Conservation (phyloP, 2,113 vertebrate species). For the Apaloderma vittatum region DNA sequence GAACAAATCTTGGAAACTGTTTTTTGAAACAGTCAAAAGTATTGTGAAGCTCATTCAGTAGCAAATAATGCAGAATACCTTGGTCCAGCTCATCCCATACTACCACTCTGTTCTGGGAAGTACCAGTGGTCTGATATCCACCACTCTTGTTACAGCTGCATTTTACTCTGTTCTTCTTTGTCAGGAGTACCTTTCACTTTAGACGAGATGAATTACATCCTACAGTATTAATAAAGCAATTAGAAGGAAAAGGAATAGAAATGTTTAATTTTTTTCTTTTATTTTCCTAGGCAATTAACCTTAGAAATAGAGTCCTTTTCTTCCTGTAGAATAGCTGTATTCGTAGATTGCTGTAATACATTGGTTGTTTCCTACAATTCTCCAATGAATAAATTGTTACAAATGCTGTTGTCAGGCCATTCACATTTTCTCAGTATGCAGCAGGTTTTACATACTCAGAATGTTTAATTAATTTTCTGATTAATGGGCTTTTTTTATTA, state of each 20-base stretch:
- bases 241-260: not conserved
- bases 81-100: not conserved
- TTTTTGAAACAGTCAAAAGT: not conserved
- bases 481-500: constrained; percentile 76
- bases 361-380: not conserved
- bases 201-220: not conserved
- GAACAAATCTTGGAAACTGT: not conserved
- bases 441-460: constrained; percentile 68
- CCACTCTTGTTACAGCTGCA: not conserved
- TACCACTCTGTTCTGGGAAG: not conserved
- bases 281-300: not conserved
- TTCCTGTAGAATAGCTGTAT: constrained; percentile 10
- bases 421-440: constrained; percentile 65
- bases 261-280: not conserved
- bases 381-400: constrained; percentile 60
- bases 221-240: not conserved
- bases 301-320: not conserved
- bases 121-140: fast-evolving
- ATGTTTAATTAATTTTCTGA: constrained; percentile 82
- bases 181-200: not conserved
- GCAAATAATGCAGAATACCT: not conserved
- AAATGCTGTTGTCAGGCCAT: constrained; percentile 60
- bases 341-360: not conserved
- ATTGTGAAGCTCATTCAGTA: not conserved
- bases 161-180: not conserved